Evolutionary conservation across 1,140 invertebrate species (phyloP).

Genomic region (Brachionus sp.): DNA sequence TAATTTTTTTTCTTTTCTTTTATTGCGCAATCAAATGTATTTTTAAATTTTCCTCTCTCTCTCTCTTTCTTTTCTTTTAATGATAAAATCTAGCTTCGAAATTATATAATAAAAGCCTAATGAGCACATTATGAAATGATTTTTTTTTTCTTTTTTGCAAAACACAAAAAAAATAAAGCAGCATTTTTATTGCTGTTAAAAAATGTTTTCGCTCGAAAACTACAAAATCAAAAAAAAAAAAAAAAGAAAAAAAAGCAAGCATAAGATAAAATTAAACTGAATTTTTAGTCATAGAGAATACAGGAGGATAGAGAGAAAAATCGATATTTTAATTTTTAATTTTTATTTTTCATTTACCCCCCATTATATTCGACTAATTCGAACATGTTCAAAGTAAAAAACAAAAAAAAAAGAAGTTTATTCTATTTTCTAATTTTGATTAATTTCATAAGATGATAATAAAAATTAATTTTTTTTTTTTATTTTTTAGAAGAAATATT

Average conservation of each 20-base stretch:
- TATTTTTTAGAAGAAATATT: too few relatives aligned
- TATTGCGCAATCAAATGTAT: constrained; percentile 18
- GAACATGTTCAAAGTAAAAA: too few relatives aligned
- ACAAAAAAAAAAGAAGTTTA: background rate
- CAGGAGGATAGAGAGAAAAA: background rate
- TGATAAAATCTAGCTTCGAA: background rate
- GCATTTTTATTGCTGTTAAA: background rate
- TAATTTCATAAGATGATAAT: background rate
- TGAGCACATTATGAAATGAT: constrained; percentile 2
- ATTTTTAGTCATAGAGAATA: too few relatives aligned
- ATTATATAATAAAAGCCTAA: background rate
- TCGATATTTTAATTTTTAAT: background rate
- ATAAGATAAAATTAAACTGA: too few relatives aligned
- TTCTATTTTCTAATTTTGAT: background rate
- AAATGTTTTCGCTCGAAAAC: background rate
- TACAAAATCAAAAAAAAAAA: background rate
- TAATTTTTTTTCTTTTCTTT: background rate
- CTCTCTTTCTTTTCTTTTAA: background rate
- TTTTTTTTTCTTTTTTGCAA: background rate
- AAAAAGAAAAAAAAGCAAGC: background rate
- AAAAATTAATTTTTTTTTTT: too few relatives aligned
- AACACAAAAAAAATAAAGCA: background rate
- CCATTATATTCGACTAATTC: too few relatives aligned
- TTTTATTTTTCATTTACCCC: background rate
- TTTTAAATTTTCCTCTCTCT: background rate